These are phyloP conservation scores for Venustaconcha ellipsiformis DNA, from an alignment of 1,140 invertebrate species.

Conservation along the genomic window DNA sequence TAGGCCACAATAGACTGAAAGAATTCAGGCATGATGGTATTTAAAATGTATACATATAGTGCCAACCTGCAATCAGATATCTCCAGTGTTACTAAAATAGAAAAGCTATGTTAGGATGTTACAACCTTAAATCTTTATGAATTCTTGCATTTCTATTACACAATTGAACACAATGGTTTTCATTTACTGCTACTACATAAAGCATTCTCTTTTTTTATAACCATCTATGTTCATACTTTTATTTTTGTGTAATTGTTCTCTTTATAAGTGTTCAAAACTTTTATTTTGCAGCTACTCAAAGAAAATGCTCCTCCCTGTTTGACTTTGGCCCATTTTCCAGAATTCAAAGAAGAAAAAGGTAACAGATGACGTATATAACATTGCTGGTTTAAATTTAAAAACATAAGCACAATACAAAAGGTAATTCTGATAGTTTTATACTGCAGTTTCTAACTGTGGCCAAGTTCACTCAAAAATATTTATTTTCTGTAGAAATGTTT, in stretches of 20 bases:
- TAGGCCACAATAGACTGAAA: too few relatives aligned
- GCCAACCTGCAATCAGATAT: too few relatives aligned
- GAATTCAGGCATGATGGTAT: too few relatives aligned
- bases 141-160: neutral
- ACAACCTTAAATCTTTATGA: too few relatives aligned
- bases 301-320: slow-evolving; percentile 93
- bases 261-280: slow-evolving; percentile 3
- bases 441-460: neutral
- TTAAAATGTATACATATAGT: too few relatives aligned
- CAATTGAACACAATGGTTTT: neutral
- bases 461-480: neutral
- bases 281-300: slow-evolving; percentile 78
- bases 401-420: neutral
- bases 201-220: neutral
- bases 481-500: neutral
- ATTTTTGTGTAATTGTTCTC: neutral
- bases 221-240: neutral
- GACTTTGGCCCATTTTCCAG: slow-evolving; percentile 85
- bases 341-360: slow-evolving; percentile 81
- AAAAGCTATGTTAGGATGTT: too few relatives aligned
- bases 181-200: neutral
- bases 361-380: neutral
- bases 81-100: too few relatives aligned
- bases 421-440: neutral
- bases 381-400: neutral